Base-by-base conservation (phyloP, 1,140 invertebrate species). In the Penaeus chinensis region DNA sequence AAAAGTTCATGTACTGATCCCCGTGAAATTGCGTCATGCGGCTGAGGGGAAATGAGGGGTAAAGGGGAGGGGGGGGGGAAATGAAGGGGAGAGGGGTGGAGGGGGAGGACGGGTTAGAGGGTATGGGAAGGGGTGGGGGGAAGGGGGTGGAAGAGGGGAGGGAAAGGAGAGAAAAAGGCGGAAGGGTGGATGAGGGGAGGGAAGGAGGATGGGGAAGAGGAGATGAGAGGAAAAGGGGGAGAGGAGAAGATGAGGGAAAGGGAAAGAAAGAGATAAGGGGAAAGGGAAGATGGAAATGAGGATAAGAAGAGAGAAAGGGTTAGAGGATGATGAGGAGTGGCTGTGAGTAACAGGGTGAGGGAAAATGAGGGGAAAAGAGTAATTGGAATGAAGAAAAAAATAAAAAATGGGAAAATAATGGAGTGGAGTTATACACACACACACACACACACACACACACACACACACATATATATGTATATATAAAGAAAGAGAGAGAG, bases 111-210 rank as follows among this genome's bases (percentile, higher is more conserved):
- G 81, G 27, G n/a, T 61, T 2, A 27, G 19, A 61, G 24, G 16
- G 62, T 2, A 22, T n/a, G 19, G 27, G 27, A 27, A 54, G n/a
- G 37, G 10, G 24, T 13, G 10, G 37, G 5, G 76, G 71, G 79
- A 62, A 60, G 84, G 65, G 37, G 18, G 63, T 37, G 78, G 42
- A 2, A 24, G 37, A 63, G 77, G 22, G 81, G 47, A 42, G 71
- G 65, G 47, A 62, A 69, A 66, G 37, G 80, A 65, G 80, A 65
- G 54, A 81, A 61, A 61, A 47, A 81, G 79, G 62, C 47, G 60
- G 79, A 61, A 61, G 60, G 54, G 62, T 60, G 27, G 79, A n/a
- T 47, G 24, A 32, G 37, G 61, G 80, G 27, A 32, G 37, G 60
- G 61, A 54, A 37, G 76, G 11, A 37, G 20, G 32, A 24, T n/a